These are phyloP conservation scores for Rhinoraja longicauda DNA, from an alignment of 2,797 vertebrate genomes.

Conservation along the genomic window DNA sequence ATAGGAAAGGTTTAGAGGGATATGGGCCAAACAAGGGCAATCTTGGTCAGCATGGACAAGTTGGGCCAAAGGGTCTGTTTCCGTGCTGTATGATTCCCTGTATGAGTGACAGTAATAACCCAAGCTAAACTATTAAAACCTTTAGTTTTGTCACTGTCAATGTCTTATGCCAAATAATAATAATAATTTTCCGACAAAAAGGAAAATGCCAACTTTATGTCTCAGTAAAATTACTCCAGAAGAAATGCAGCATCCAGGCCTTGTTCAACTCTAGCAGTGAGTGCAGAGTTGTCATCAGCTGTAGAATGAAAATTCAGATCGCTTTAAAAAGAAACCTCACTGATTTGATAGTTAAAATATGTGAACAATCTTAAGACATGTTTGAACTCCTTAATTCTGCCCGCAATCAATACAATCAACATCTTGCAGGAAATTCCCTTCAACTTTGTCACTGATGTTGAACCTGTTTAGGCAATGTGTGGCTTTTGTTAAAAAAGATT, in stretches of 20 bases:
- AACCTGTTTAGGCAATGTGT: not conserved
- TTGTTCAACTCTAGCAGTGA: not conserved
- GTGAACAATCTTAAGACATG: not conserved
- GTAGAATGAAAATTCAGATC: not conserved
- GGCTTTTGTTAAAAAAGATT: not conserved
- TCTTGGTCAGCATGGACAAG: no score
- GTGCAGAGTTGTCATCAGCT: not conserved
- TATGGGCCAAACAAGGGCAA: no score
- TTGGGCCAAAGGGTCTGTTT: no score
- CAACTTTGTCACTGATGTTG: not conserved
- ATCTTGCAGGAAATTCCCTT: constrained; percentile 6
- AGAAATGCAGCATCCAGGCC: not conserved
- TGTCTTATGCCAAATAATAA: not conserved
- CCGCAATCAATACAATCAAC: not conserved
- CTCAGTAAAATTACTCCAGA: not conserved
- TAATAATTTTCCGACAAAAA: not conserved
- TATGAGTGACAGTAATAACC: no score
- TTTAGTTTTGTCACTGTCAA: no score
- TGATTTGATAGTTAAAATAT: not conserved
- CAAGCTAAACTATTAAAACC: no score
- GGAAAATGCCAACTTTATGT: not conserved
- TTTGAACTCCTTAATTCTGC: constrained; percentile 10
- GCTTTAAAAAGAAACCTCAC: not conserved
- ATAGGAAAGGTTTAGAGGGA: no score
- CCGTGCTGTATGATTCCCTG: no score